Percentiles rank a stretch among this genome's conserved stretches.
These are phyloP conservation scores for Mastomys natalensis DNA, from an alignment of 2,113 vertebrate genomes.

Conservation along the genomic window DNA sequence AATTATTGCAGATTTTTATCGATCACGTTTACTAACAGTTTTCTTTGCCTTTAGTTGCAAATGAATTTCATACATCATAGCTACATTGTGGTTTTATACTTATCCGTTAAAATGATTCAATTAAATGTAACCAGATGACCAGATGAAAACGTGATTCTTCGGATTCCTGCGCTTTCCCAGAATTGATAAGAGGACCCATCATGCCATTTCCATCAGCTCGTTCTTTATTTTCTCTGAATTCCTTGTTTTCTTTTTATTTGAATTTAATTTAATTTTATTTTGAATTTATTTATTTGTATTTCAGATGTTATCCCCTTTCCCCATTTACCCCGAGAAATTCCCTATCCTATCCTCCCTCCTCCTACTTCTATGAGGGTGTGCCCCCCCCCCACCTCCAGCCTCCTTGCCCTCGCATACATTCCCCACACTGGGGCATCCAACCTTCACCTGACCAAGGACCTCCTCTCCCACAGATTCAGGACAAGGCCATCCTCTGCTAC, in stretches of 20 bases:
- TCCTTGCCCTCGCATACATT: too few species aligned
- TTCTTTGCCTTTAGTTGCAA: background rate
- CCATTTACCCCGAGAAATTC: too few species aligned
- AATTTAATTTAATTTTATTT: too few species aligned
- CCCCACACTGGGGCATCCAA: too few species aligned
- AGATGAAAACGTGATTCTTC: background rate
- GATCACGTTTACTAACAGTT: background rate
- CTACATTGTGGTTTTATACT: background rate
- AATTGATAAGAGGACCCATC: background rate
- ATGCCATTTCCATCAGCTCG: background rate
- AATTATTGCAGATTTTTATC: background rate
- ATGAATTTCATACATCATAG: background rate
- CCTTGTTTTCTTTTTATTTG: background rate
- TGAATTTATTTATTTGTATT: too few species aligned
- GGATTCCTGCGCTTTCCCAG: background rate
- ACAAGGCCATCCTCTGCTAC: too few species aligned
- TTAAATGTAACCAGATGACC: slow-evolving; percentile 1
- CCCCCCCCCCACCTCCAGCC: too few species aligned
- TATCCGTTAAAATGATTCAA: background rate
- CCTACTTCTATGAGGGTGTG: too few species aligned
- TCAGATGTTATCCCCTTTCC: too few species aligned
- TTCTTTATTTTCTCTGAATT: background rate
- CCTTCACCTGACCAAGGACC: too few species aligned
- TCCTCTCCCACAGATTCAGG: too few species aligned
- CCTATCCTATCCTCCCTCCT: too few species aligned